Evolutionary conservation across 1,140 invertebrate species (phyloP).

Genomic region (Lerema accius): DNA sequence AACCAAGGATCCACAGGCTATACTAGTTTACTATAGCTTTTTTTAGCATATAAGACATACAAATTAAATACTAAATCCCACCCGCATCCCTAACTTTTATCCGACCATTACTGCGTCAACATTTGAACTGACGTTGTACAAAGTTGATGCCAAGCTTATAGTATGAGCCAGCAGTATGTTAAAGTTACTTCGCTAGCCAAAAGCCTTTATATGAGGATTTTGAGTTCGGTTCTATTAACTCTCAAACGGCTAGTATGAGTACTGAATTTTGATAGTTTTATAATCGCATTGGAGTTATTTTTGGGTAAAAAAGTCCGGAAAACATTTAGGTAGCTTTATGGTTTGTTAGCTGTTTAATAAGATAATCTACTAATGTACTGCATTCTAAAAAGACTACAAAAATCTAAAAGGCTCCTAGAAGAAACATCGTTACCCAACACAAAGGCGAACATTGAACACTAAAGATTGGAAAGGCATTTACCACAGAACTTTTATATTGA

Average conservation of each 20-base stretch:
- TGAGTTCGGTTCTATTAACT: not conserved
- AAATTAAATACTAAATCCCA: not conserved
- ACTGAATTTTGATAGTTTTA: not conserved
- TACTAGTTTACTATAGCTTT: too few relatives aligned
- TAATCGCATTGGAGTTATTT: too few relatives aligned
- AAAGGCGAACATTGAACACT: not conserved
- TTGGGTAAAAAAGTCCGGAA: too few relatives aligned
- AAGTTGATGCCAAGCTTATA: conserved; percentile 17
- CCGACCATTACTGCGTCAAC: conserved; percentile 4
- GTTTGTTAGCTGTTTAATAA: too few relatives aligned
- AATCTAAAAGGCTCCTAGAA: too few relatives aligned
- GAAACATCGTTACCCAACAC: too few relatives aligned
- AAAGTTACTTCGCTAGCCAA: conserved; percentile 23
- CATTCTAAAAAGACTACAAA: too few relatives aligned
- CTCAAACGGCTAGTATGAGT: not conserved
- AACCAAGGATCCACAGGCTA: too few relatives aligned
- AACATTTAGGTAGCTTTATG: too few relatives aligned
- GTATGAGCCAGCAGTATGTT: conserved; percentile 19
- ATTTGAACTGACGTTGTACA: conserved; percentile 16
- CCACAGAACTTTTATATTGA: conserved; percentile 10
- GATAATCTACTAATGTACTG: too few relatives aligned
- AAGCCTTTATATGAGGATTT: conserved; percentile 14
- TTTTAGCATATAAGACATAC: not conserved
- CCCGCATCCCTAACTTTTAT: conserved; percentile 6
- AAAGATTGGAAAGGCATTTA: conserved; percentile 6